These are phyloP conservation scores for Synanceia verrucosa DNA, from an alignment of 2,797 vertebrate species.

Conservation along the genomic window DNA sequence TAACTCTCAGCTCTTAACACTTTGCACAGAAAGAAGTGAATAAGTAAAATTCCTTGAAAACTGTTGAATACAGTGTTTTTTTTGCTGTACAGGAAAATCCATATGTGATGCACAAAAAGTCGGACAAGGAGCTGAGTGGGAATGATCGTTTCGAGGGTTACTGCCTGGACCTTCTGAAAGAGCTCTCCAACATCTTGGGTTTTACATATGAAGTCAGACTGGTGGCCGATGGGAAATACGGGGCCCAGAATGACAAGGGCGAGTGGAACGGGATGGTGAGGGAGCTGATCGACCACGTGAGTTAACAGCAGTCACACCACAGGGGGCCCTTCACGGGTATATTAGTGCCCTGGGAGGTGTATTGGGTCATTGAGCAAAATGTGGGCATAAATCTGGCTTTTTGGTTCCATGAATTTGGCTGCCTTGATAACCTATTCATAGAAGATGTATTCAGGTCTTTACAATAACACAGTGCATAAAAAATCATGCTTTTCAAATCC, in stretches of 20 bases:
- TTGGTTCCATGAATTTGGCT: not conserved
- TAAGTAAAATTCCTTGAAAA: not conserved
- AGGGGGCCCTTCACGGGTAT: not conserved
- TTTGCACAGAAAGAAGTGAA: not conserved
- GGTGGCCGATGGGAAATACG: constrained; percentile 97
- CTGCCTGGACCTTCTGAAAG: constrained; percentile 95
- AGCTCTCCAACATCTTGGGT: constrained; percentile 95
- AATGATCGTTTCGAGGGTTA: constrained; percentile 98
- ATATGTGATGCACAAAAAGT: constrained; percentile 97
- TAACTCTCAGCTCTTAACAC: too few species aligned
- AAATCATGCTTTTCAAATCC: too few species aligned
- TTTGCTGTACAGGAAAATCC: constrained; percentile 90
- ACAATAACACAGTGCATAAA: not conserved
- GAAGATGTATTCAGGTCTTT: not conserved
- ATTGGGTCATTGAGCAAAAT: fast-evolving
- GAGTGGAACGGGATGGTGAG: constrained; percentile 99
- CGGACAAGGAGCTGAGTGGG: constrained; percentile 93
- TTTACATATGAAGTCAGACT: constrained; percentile 96
- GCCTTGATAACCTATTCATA: not conserved
- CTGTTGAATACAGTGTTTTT: not conserved
- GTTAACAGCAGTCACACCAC: constrained; percentile 49
- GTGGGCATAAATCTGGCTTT: not conserved
- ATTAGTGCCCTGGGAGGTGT: not conserved
- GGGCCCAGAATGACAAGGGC: constrained; percentile 97
- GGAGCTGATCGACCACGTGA: constrained; percentile 98